Evolutionary conservation across 1,140 invertebrate genomes (phyloP), one percentile per base, ranked within the genome.

Genomic region (Aphidius ervi): DNA sequence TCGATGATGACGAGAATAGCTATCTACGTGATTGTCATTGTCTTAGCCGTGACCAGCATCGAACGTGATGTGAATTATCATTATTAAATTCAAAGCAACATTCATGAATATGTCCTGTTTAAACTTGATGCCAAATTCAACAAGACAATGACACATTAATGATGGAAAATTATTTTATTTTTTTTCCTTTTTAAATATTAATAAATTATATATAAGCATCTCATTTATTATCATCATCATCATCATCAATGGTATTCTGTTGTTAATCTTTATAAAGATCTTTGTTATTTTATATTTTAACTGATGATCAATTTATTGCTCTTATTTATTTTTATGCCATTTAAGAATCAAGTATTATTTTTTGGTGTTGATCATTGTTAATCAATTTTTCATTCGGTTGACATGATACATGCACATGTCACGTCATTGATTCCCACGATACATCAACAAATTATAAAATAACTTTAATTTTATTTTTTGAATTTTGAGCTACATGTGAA

Each of bases 371-470:
- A 39, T 53, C 41, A 53, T 40, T 53, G 37, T 9, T 53, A 23
- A 23, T 23, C 23, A 23, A 23, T 23, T 23, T 23, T 23, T 23
- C 23, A 23, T 23, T 23, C 23, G 3, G 23, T 23, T 23, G 23
- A 23, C 23, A 23, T 23, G 23, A 23, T 3, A 42, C n/a, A 41
- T 8, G 43, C 41, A 47, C 58, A 55, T 58, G 62, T 66, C 64
- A 66, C 64, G 64, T 66, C 62, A 66, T 56, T 55, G 64, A 61
- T 66, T 66, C 64, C 64, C 64, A 66, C 64, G 64, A 66, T 61
- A 55, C 49, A 54, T 23, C 40, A 56, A 53, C 42, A 60, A 37
- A 37, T 58, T 46, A 52, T 55, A 60, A 57, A 56, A 56, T 23
- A 50, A 23, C 37, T 43, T 23, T 41, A 40, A 37, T n/a, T 16